phyloP scores from a whole-genome alignment of 2,888 invertebrate species.

The Onchidella celtica region DNA sequence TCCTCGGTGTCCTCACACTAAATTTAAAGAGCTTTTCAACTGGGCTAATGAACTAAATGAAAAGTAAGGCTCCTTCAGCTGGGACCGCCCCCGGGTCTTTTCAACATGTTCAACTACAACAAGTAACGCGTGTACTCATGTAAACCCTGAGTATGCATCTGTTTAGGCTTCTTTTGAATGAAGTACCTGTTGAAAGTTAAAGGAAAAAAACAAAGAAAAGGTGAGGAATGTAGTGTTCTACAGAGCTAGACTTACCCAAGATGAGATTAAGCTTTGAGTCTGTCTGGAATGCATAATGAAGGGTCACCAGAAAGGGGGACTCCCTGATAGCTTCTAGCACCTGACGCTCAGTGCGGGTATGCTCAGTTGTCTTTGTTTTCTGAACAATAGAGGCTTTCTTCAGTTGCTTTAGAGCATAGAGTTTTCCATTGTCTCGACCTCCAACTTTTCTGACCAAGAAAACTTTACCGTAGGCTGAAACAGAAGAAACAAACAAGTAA shows the following conservation, averaged over 20 bases:
- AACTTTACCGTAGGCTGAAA: constrained; percentile 87
- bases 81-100: too few species aligned
- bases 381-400: constrained; percentile 97
- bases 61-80: too few species aligned
- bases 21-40: too few species aligned
- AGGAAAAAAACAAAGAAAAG: too few species aligned
- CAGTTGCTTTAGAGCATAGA: constrained; percentile 99
- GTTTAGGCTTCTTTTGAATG: too few species aligned
- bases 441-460: constrained; percentile 96
- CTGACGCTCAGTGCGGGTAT: constrained; percentile 97
- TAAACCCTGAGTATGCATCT: too few species aligned
- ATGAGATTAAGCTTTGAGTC: constrained; percentile 97
- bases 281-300: constrained; percentile 99
- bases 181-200: too few species aligned
- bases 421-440: constrained; percentile 90
- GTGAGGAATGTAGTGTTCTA: too few species aligned
- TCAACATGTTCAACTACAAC: too few species aligned
- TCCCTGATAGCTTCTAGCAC: constrained; percentile 96
- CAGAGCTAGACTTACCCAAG: constrained; percentile 95
- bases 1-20: too few species aligned
- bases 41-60: too few species aligned
- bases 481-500: constrained; percentile 29
- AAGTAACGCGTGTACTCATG: too few species aligned
- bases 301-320: constrained; percentile 96
- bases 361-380: constrained; percentile 85